Evolutionary conservation across 2,888 invertebrate genomes (phyloP).

Genomic region (Amblyteles armatorius): DNA sequence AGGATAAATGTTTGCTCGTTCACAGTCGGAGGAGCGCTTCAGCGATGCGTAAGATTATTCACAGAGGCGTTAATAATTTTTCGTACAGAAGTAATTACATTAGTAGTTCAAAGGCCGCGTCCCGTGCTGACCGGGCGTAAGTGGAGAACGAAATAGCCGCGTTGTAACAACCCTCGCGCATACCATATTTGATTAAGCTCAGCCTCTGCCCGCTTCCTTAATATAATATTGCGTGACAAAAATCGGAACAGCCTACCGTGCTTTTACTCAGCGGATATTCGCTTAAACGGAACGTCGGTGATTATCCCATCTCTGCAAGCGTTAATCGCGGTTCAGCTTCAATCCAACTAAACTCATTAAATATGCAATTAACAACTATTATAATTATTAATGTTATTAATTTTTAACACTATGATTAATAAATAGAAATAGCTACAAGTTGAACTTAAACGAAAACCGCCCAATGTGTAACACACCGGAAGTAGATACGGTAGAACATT

Average conservation of each 20-base stretch:
- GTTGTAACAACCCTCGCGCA: not conserved
- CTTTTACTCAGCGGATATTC: not conserved
- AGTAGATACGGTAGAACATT: too few relatives aligned
- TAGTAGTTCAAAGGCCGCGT: slow-evolving; percentile 11
- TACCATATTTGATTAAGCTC: not conserved
- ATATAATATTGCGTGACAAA: slow-evolving; percentile 7
- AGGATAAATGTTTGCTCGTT: slow-evolving; percentile 45
- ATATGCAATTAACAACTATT: not conserved
- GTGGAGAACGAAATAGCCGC: not conserved
- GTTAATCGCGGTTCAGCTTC: not conserved
- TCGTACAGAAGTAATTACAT: slow-evolving; percentile 55
- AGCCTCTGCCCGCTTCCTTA: not conserved
- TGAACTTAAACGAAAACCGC: too few relatives aligned
- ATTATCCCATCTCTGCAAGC: not conserved
- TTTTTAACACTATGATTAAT: too few relatives aligned
- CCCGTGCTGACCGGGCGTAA: too few relatives aligned
- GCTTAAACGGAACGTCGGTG: not conserved
- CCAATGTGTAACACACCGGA: too few relatives aligned
- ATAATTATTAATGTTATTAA: too few relatives aligned
- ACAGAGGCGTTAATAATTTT: slow-evolving; percentile 58
- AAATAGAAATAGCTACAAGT: too few relatives aligned
- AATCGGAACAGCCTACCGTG: not conserved
- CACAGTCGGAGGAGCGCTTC: slow-evolving; percentile 48
- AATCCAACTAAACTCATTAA: not conserved
- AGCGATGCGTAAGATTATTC: slow-evolving; percentile 61